Evolutionary conservation across 2,797 vertebrate species (phyloP).

Genomic region (Bradypus variegatus): DNA sequence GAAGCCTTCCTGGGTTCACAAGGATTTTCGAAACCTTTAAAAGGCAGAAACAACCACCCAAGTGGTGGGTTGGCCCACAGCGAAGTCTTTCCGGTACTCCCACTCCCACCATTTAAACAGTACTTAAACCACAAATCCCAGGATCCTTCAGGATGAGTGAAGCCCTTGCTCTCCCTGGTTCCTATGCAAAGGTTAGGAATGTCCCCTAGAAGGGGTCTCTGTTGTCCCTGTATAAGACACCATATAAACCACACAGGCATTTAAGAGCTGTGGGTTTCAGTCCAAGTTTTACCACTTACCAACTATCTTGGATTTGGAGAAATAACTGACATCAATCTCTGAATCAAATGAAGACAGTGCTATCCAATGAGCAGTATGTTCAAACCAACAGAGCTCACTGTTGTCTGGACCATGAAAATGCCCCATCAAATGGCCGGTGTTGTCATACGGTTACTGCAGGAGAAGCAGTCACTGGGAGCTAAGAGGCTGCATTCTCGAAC

Average conservation of each 20-base stretch:
- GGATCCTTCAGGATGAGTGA: not conserved
- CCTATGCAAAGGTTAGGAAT: not conserved
- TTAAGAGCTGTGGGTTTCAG: not conserved
- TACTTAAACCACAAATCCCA: not conserved
- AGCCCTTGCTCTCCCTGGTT: not conserved
- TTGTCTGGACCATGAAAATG: not conserved
- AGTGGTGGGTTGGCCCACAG: not conserved
- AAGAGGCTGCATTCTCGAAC: not conserved
- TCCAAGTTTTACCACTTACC: not conserved
- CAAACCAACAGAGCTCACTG: not conserved
- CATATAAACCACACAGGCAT: not conserved
- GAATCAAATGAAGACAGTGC: no score
- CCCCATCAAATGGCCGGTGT: not conserved
- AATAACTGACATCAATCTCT: not conserved
- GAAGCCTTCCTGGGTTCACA: not conserved
- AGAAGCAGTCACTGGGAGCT: not conserved
- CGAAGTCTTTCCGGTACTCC: not conserved
- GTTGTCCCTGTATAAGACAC: not conserved
- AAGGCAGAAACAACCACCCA: not conserved
- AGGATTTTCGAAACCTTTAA: not conserved
- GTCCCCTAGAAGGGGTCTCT: fast-evolving
- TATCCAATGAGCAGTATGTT: not conserved
- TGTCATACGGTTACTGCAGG: not conserved
- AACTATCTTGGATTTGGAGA: not conserved
- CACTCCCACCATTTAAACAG: not conserved